Conservation (phyloP, 1,140 invertebrate genomes). For the Cotesia glomerata region DNA sequence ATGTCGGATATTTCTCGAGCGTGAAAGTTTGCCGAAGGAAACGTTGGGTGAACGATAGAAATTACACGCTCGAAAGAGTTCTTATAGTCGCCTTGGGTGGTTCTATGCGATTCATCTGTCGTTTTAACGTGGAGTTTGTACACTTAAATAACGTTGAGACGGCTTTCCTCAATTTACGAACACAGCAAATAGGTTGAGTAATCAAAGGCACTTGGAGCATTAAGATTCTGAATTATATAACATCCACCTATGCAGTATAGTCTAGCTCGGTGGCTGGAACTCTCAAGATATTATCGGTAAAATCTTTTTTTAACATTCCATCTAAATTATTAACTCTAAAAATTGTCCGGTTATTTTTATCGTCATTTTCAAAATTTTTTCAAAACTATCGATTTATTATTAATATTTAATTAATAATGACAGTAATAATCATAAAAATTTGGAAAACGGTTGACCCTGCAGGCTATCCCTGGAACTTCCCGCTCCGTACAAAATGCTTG, state of each 20-base stretch:
- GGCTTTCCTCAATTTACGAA: conserved; percentile 15
- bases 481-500: no score
- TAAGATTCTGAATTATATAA: background rate
- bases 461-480: no score
- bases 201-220: background rate
- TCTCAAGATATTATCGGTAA: no score
- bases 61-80: conserved; percentile 30
- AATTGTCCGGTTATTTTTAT: no score
- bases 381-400: no score
- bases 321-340: no score
- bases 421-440: no score
- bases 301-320: no score
- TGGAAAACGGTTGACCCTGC: no score
- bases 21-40: conserved; percentile 30
- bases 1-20: conserved; percentile 9
- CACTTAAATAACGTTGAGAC: conserved; percentile 28
- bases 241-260: background rate
- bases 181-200: conserved; percentile 22
- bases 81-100: conserved; percentile 29
- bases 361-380: no score
- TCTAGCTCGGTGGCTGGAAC: background rate
- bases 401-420: no score
- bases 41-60: conserved; percentile 29
- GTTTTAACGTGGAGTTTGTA: conserved; percentile 18
- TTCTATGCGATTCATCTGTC: conserved; percentile 28